A percentile compares a stretch with the other conserved stretches of the same genome.
These are phyloP conservation scores for Sorex fumeus DNA, from an alignment of 2,113 vertebrate genomes.

Conservation along the genomic window DNA sequence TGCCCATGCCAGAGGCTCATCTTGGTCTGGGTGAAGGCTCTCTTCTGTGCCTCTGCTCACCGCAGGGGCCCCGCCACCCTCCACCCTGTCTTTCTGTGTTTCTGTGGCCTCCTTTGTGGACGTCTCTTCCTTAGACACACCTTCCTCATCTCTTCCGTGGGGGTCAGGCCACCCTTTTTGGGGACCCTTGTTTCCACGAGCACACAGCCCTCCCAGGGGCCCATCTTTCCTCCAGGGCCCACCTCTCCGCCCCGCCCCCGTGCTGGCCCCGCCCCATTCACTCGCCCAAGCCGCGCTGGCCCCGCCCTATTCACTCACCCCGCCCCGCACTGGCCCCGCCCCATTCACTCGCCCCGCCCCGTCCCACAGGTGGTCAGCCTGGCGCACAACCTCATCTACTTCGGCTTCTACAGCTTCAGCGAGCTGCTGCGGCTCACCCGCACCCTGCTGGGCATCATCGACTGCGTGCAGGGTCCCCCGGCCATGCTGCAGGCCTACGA, in stretches of 20 bases:
- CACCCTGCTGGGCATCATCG: conserved; percentile 97
- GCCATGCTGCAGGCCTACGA: conserved; percentile 90
- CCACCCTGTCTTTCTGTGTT: not conserved
- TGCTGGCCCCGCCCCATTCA: fast-evolving
- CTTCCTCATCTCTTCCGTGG: too few species aligned
- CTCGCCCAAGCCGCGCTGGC: not conserved
- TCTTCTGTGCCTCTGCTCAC: fast-evolving
- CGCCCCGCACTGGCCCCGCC: not conserved
- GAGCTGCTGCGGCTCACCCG: conserved; percentile 96
- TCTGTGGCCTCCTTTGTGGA: not conserved
- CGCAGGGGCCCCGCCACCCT: not conserved
- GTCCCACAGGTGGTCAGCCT: conserved; percentile 95
- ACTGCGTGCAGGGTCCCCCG: conserved; percentile 94
- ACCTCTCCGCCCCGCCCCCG: not conserved
- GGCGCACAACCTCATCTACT: conserved; percentile 98
- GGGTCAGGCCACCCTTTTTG: not conserved
- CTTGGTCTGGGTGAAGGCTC: not conserved
- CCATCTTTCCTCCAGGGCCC: fast-evolving
- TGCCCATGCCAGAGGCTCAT: not conserved
- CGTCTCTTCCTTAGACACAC: not conserved
- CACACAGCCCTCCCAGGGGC: not conserved
- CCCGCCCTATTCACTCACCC: not conserved
- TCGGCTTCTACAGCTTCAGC: conserved; percentile 99
- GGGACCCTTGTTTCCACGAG: not conserved
- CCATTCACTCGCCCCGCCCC: not conserved